Percentiles rank a stretch among this genome's conserved stretches.
These are phyloP conservation scores for Nasonia giraulti DNA, from an alignment of 1,140 invertebrate species.

Conservation along the genomic window DNA sequence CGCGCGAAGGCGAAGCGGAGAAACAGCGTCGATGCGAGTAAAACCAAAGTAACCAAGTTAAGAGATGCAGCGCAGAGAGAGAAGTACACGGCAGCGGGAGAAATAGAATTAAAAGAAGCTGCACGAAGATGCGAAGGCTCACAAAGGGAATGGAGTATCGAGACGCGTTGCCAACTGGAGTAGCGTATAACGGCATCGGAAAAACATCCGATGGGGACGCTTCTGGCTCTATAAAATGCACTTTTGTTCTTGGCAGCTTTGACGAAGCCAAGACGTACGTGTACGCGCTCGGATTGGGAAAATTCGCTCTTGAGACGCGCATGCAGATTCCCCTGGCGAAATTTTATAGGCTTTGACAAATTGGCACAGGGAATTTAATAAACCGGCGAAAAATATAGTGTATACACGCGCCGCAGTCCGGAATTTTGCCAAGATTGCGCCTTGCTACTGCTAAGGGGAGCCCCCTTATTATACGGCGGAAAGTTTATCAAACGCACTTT, in stretches of 20 bases:
- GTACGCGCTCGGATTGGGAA: neutral
- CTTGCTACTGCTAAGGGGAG: neutral
- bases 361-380: slow-evolving; percentile 16
- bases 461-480: neutral
- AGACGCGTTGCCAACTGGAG: neutral
- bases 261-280: neutral
- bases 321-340: neutral
- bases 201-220: slow-evolving; percentile 4
- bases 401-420: neutral
- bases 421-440: neutral
- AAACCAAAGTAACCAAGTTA: slow-evolving; percentile 1
- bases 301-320: neutral
- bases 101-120: neutral
- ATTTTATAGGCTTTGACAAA: slow-evolving; percentile 26
- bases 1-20: neutral
- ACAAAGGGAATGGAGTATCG: slow-evolving; percentile 24
- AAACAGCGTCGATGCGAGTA: neutral
- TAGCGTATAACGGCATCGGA: neutral
- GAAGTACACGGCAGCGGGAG: neutral
- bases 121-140: neutral
- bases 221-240: neutral
- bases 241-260: slow-evolving; percentile 23
- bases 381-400: neutral
- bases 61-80: neutral
- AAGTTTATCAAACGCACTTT: neutral